phyloP scores from a whole-genome alignment of 1,140 invertebrate genomes.

The Psilanteris sp. region DNA sequence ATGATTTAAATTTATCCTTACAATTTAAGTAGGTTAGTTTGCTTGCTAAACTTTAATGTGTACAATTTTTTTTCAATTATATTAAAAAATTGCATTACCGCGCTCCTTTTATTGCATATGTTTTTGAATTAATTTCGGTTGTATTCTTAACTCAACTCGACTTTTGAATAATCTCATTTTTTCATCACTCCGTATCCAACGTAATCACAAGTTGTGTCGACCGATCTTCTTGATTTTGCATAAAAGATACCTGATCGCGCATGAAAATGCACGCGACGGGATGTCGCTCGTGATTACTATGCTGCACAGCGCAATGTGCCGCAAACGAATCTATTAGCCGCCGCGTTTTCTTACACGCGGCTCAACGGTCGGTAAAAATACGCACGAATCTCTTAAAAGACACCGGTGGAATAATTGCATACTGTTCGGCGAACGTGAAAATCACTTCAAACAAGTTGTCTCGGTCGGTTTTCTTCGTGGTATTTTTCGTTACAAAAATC shows the following conservation, averaged over 20 bases:
- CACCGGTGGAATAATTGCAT: constrained; percentile 32
- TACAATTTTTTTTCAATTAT: too few relatives aligned
- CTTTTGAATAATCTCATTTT: constrained; percentile 18
- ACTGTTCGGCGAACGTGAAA: constrained; percentile 12
- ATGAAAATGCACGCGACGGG: constrained; percentile 56
- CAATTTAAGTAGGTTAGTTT: too few relatives aligned
- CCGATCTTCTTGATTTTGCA: constrained; percentile 40
- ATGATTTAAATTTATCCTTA: too few relatives aligned
- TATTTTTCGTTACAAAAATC: background rate
- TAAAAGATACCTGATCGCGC: constrained; percentile 41
- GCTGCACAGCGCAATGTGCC: constrained; percentile 17
- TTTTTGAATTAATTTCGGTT: too few relatives aligned
- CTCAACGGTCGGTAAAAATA: constrained; percentile 20
- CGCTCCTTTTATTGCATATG: too few relatives aligned
- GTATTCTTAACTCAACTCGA: too few relatives aligned
- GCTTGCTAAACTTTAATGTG: too few relatives aligned
- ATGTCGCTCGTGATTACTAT: constrained; percentile 54
- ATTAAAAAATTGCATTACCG: too few relatives aligned
- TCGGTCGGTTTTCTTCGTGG: background rate
- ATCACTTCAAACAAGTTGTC: constrained; percentile 14
- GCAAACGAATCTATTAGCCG: constrained; percentile 57
- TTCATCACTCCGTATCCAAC: constrained; percentile 12
- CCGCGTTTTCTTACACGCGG: constrained; percentile 33
- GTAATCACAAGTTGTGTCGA: constrained; percentile 43
- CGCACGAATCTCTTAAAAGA: constrained; percentile 45